Base-by-base conservation (phyloP, 2,888 invertebrate species). In the Bedellia somnulentella region DNA sequence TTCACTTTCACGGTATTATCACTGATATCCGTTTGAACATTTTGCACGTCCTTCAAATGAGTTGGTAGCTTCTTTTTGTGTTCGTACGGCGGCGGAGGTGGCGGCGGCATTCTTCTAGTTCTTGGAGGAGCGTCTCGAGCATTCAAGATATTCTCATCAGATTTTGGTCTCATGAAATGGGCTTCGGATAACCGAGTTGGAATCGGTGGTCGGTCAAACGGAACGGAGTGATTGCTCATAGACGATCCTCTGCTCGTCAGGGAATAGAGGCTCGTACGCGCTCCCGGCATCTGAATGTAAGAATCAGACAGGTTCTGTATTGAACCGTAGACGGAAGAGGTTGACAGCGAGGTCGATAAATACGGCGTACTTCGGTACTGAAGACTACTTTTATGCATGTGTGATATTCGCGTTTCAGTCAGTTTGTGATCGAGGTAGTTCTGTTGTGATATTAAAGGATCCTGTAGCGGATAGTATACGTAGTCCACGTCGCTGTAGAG, bases 401-500 rank as follows among this genome's bases (percentile, higher is more conserved):
- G 81, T 13, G 77, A 61, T 10, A 79, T 57, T 16, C 85, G 80
- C 9, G 87, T 70, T 22, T 88, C 87, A 1, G 89, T 85, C 47
- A 90, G 82, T 55, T 93, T 93, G 30, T 91, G 89, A 49, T 93
- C 93, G 42, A 91, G 80, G 61, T 93, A 93, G 54, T 93, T 93
- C 57, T 93, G 93, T 52, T 91, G 90, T 39, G 92, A 92, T 26
- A 93, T 81, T 0, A 89, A 86, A 6, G 93, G 92, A 60, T 93
- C 93, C 62, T 92, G 92, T 37, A 92, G 60, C 1, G 93, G 93
- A 50, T 92, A 93, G 55, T 93, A 90, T 5, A 93, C 93, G 49
- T 91, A 93, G 60, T 93, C 93, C 3, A 91, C 90, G 49, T 93
- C 93, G 36, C 93, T 93, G 47, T 90, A 91, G 33, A 93, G 78